Base-by-base conservation (phyloP, 1,140 invertebrate species). In the Drosophila nikananu region DNA sequence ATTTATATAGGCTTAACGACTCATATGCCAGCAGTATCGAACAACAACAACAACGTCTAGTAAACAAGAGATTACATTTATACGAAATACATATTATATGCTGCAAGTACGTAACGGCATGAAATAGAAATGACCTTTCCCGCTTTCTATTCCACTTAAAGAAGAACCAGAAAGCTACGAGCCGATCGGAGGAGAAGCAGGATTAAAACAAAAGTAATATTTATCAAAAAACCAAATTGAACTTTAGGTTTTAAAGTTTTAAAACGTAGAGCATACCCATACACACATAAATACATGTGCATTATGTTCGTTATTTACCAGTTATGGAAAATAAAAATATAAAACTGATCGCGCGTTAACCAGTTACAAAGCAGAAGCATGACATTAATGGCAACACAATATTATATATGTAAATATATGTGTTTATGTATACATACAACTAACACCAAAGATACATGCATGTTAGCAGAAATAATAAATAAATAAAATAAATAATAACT, bases 191-290 rank as follows among this genome's bases (percentile, higher is more conserved):
- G 0, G 12, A n/a, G 32, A 21, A 66, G 59, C 41, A 41, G 67
- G 23, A 76, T 70, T 73, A 55, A 60, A 67, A 19, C 48, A 58
- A 71, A 70, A 81, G 46, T 79, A 77, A 84, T 75, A 77, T 70
- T 78, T 81, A 87, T 81, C 54, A 17, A 89, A 83, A 81, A 81
- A 86, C 60, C 64, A 63, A 87, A 82, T 67, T 61, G 79, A 90
- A 80, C 75, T 79, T 84, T 90, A 81, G 77, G 86, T 90, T 89
- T 90, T 77, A 84, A 90, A 89, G 80, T 72, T 76, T 80, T 80
- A 62, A 86, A 80, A 66, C 23, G 72, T 70, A 62, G 74, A 59
- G 63, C 64, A 78, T 83, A 81, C 52, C 73, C 81, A 67, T 59
- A 49, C 46, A 51, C 60, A 76, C 60, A 72, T 61, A 66, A 44